phyloP scores from a whole-genome alignment of 37 sponge, comb jelly and placozoan species.

The Sycon ciliatum region DNA sequence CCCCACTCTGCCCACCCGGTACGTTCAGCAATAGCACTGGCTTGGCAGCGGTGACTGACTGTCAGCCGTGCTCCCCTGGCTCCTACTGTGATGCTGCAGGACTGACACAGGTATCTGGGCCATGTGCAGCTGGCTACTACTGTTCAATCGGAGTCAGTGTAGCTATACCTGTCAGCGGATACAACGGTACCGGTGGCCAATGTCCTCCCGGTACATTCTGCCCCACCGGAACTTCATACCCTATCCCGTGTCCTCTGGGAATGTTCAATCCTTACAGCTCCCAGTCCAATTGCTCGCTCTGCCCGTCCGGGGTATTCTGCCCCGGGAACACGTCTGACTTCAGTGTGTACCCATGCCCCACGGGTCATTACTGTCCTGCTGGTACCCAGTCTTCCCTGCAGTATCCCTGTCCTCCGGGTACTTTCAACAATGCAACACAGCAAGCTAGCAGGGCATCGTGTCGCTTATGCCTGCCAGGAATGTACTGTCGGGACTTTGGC shows the following conservation, averaged over 20 bases:
- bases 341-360: slow-evolving; percentile 11
- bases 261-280: not conserved
- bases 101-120: slow-evolving; percentile 1
- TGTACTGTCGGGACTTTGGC: not conserved
- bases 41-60: not conserved
- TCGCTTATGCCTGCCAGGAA: not conserved
- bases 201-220: not conserved
- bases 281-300: not conserved
- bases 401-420: slow-evolving; percentile 21
- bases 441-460: not conserved
- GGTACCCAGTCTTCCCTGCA: slow-evolving; percentile 12
- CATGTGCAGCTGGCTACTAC: not conserved
- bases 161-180: not conserved
- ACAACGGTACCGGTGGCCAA: not conserved
- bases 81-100: slow-evolving; percentile 16
- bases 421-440: slow-evolving; percentile 9
- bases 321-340: not conserved
- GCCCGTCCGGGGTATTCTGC: not conserved
- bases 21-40: not conserved
- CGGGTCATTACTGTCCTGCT: slow-evolving; percentile 28
- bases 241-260: not conserved
- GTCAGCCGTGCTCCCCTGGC: not conserved
- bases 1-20: not conserved
- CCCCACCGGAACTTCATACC: not conserved
- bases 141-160: not conserved